These are phyloP conservation scores for Neolamprologus cancellatus DNA, from an alignment of 2,113 vertebrate species.

Conservation along the genomic window DNA sequence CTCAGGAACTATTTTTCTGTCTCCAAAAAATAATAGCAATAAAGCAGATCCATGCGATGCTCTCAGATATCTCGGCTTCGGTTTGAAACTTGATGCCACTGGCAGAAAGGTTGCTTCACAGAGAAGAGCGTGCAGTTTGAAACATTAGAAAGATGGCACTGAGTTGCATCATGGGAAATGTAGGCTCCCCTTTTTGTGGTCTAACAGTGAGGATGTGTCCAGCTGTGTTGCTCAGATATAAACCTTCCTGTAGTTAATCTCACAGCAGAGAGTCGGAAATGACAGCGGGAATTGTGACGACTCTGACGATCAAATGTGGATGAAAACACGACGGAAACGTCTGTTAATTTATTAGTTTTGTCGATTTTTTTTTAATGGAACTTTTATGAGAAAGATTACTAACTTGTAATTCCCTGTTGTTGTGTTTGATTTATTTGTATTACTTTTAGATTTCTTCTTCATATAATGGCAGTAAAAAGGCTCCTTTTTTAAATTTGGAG, in stretches of 20 bases:
- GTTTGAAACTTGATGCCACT: neutral
- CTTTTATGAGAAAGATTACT: neutral
- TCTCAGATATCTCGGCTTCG: neutral
- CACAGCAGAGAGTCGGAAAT: neutral
- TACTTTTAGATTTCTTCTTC: neutral
- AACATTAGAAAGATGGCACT: neutral
- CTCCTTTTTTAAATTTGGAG: neutral
- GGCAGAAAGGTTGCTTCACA: neutral
- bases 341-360: neutral
- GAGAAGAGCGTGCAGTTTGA: neutral
- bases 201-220: neutral
- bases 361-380: neutral
- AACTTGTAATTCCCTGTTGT: neutral
- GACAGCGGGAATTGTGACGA: accelerated
- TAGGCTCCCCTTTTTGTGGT: neutral
- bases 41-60: neutral
- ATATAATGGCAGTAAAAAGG: accelerated
- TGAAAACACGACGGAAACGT: neutral
- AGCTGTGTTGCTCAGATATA: neutral
- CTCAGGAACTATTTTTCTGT: no score
- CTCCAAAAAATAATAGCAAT: no score
- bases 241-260: neutral
- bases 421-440: accelerated
- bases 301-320: neutral
- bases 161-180: neutral